Conservation (phyloP, 2,797 vertebrate genomes). For the Sitta carolinensis region DNA sequence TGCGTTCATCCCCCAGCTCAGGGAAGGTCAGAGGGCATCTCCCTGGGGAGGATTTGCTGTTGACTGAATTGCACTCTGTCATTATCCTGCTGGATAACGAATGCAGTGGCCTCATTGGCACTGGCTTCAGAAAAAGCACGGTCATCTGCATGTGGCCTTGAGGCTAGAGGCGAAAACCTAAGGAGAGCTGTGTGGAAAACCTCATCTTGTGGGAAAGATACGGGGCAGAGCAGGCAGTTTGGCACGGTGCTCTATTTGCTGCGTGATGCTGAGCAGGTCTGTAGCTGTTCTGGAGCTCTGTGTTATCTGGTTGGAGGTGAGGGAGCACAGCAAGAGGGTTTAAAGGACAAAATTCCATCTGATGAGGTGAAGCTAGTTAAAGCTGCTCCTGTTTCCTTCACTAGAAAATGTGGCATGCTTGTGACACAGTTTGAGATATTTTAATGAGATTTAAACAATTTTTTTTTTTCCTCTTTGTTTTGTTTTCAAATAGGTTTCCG, state of each 20-base stretch:
- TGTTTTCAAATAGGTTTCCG: conserved; percentile 50
- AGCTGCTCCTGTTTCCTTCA: not conserved
- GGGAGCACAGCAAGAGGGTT: not conserved
- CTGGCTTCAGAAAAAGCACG: conserved; percentile 57
- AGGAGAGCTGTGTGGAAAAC: not conserved
- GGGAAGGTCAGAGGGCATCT: conserved; percentile 64
- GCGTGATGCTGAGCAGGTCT: not conserved
- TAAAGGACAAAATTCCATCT: not conserved
- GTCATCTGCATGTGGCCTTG: conserved; percentile 62
- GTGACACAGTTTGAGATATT: not conserved
- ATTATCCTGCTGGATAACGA: conserved; percentile 70
- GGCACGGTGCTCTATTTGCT: not conserved
- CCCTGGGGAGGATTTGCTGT: conserved; percentile 69
- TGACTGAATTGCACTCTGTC: conserved; percentile 72
- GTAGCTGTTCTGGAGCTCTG: not conserved
- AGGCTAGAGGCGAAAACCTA: not conserved
- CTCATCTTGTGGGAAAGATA: not conserved
- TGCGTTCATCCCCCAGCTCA: conserved; percentile 57
- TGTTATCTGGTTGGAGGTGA: not conserved
- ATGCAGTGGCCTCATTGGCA: conserved; percentile 64
- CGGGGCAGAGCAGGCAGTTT: rapidly evolving
- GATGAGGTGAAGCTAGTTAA: not conserved
- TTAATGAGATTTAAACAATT: conserved; percentile 30
- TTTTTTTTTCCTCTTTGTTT: not conserved
- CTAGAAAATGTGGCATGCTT: not conserved